phyloP scores from a whole-genome alignment of 2,797 vertebrate species.

The Coreius guichenoti region DNA sequence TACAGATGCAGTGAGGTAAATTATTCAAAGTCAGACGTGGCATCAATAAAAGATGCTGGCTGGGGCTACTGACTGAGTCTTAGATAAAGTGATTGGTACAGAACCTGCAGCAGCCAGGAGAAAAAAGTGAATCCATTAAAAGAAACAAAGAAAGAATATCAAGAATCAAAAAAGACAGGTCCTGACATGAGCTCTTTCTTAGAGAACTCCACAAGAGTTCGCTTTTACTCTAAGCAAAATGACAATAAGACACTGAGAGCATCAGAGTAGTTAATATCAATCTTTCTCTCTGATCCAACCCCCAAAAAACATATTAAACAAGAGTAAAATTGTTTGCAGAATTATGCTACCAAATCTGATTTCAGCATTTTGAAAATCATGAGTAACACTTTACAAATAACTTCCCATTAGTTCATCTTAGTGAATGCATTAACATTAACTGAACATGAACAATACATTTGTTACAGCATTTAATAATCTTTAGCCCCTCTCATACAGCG shows the following conservation, averaged over 20 bases:
- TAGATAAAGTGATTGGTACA: conserved; percentile 26
- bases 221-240: not conserved
- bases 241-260: not conserved
- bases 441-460: not conserved
- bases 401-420: not conserved
- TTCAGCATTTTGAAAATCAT: not conserved
- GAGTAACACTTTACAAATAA: not conserved
- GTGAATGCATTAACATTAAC: not conserved
- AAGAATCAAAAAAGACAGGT: not conserved
- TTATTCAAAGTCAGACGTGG: conserved; percentile 51
- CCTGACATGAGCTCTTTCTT: not conserved
- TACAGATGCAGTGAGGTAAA: conserved; percentile 45
- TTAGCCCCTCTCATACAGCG: too few relatives aligned
- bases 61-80: conserved; percentile 6
- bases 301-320: not conserved
- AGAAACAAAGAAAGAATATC: conserved; percentile 11
- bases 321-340: not conserved
- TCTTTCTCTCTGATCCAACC: not conserved
- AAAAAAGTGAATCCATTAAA: conserved; percentile 22
- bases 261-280: not conserved
- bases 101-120: conserved; percentile 5
- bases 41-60: conserved; percentile 59
- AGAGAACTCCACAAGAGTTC: not conserved
- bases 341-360: not conserved
- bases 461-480: not conserved